phyloP scores from a whole-genome alignment of 2,113 vertebrate genomes.

The Anas platyrhynchos region DNA sequence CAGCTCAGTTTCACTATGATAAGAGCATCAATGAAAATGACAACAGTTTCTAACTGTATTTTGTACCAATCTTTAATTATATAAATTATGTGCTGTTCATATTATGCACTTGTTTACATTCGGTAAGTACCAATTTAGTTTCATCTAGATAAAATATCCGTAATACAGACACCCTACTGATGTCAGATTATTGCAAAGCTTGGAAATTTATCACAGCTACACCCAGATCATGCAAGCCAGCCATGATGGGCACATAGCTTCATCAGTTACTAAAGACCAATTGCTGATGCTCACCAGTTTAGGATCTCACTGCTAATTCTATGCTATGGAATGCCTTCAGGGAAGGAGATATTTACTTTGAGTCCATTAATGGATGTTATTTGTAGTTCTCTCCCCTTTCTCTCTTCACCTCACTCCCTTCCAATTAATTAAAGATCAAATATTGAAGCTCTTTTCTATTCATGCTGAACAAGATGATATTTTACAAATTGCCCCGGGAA shows the following conservation, averaged over 20 bases:
- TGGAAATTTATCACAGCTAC: background rate
- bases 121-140: background rate
- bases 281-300: background rate
- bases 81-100: background rate
- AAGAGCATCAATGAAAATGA: background rate
- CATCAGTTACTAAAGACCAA: fast-evolving
- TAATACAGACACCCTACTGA: background rate
- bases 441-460: background rate
- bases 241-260: background rate
- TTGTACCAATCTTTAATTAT: background rate
- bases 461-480: background rate
- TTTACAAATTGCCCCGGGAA: background rate
- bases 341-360: background rate
- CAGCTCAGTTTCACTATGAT: background rate
- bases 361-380: background rate
- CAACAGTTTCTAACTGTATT: background rate
- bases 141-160: background rate
- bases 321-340: background rate
- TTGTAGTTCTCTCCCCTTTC: background rate
- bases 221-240: background rate
- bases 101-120: background rate
- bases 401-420: background rate
- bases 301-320: background rate
- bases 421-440: background rate
- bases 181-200: background rate